Conservation (phyloP, 2,888 invertebrate species). For the Nineta flava region DNA sequence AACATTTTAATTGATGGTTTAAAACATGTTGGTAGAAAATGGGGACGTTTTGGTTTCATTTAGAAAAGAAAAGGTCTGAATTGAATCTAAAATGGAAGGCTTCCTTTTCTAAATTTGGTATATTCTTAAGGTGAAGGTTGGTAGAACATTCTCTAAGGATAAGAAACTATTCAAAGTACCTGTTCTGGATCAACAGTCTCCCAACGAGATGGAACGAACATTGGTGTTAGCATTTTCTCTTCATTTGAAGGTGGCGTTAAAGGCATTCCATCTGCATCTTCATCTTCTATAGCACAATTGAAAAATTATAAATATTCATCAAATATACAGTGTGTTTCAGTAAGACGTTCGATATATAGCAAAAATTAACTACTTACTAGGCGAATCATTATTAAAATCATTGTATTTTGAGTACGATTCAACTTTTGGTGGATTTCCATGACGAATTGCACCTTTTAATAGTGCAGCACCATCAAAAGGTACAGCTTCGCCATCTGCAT, state of each 20-base stretch:
- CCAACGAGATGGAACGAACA: constrained; percentile 89
- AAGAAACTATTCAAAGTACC: no score
- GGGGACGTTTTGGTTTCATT: background rate
- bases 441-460: constrained; percentile 49
- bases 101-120: background rate
- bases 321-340: background rate
- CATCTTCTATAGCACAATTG: constrained; percentile 18
- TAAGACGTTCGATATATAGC: constrained; percentile 8
- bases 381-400: background rate
- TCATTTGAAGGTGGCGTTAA: constrained; percentile 21
- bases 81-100: no score
- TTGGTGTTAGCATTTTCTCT: constrained; percentile 27
- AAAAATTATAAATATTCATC: background rate
- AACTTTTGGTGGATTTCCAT: constrained; percentile 14
- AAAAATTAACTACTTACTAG: background rate
- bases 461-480: constrained; percentile 71
- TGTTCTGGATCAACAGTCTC: constrained; percentile 86
- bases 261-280: constrained; percentile 62
- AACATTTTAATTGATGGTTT: background rate
- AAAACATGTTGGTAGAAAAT: no score
- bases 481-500: constrained; percentile 36
- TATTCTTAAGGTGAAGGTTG: no score
- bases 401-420: background rate
- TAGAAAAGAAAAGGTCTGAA: no score
- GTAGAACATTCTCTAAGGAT: background rate